Percentiles rank a stretch among this genome's conserved stretches.
phyloP scores from a whole-genome alignment of 1,140 invertebrate species.

The Nasonia giraulti region DNA sequence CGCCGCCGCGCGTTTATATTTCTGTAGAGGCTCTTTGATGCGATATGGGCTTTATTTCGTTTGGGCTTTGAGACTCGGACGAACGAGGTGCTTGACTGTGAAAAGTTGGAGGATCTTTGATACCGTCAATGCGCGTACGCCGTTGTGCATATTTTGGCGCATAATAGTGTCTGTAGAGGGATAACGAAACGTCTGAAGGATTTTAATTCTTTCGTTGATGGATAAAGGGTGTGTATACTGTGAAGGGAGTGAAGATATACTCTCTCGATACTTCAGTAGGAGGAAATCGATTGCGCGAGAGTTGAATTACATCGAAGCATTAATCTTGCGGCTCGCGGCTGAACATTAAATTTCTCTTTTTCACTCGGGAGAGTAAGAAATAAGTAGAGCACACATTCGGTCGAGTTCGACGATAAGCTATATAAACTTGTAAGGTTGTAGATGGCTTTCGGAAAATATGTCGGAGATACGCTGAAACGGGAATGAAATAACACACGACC shows the following conservation, averaged over 20 bases:
- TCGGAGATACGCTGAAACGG: not conserved
- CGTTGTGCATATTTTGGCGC: not conserved
- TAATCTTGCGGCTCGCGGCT: not conserved
- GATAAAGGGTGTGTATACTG: too few relatives aligned
- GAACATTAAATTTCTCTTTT: conserved; percentile 21
- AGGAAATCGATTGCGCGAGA: not conserved
- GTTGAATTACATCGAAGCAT: not conserved
- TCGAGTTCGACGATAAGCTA: not conserved
- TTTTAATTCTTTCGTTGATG: too few relatives aligned
- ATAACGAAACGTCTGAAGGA: not conserved
- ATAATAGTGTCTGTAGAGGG: not conserved
- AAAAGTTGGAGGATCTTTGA: too few relatives aligned
- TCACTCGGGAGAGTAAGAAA: not conserved
- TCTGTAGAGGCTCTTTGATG: not conserved
- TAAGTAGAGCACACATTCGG: not conserved
- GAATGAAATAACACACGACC: not conserved
- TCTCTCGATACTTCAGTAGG: too few relatives aligned
- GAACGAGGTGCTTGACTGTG: not conserved
- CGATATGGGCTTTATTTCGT: not conserved
- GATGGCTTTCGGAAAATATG: not conserved
- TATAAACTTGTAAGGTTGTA: not conserved
- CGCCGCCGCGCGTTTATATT: not conserved
- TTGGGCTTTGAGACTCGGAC: not conserved
- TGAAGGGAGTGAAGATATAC: too few relatives aligned
- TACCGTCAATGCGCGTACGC: too few relatives aligned